Conservation (phyloP, 2,113 vertebrate species). For the Sturnus vulgaris region DNA sequence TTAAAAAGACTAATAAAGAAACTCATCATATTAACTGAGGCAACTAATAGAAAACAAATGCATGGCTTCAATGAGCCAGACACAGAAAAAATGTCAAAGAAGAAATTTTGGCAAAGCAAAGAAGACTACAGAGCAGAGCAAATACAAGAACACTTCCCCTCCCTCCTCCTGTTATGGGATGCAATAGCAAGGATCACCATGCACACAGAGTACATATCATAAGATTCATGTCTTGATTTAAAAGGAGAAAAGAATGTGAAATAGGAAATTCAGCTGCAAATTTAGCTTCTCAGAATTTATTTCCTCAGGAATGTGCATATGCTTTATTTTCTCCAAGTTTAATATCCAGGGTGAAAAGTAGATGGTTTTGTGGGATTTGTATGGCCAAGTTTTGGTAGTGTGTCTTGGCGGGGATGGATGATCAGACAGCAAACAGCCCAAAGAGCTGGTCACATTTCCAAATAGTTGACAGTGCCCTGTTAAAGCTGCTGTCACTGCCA, state of each 20-base stretch:
- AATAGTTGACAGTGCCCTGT: neutral
- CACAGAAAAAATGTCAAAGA: neutral
- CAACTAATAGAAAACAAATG: slow-evolving; percentile 37
- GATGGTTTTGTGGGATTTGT: neutral
- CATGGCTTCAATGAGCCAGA: neutral
- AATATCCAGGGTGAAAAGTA: neutral
- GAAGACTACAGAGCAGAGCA: neutral
- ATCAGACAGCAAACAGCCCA: neutral
- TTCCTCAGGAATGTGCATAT: neutral
- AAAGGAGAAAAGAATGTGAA: neutral
- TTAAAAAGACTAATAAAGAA: neutral
- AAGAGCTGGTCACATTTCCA: neutral
- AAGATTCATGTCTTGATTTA: neutral
- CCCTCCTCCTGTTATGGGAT: neutral
- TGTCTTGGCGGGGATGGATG: neutral
- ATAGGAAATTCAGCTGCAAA: neutral
- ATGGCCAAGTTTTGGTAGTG: neutral
- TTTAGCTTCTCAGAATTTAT: neutral
- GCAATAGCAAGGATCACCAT: neutral
- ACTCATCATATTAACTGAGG: neutral
- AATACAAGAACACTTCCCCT: neutral
- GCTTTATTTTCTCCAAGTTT: neutral
- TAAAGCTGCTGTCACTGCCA: neutral
- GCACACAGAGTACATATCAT: neutral
- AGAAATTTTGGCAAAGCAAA: neutral